Percentiles rank a stretch among this genome's conserved stretches.
phyloP scores from a whole-genome alignment of 1,140 invertebrate genomes.

The Cataglyphis hispanica region DNA sequence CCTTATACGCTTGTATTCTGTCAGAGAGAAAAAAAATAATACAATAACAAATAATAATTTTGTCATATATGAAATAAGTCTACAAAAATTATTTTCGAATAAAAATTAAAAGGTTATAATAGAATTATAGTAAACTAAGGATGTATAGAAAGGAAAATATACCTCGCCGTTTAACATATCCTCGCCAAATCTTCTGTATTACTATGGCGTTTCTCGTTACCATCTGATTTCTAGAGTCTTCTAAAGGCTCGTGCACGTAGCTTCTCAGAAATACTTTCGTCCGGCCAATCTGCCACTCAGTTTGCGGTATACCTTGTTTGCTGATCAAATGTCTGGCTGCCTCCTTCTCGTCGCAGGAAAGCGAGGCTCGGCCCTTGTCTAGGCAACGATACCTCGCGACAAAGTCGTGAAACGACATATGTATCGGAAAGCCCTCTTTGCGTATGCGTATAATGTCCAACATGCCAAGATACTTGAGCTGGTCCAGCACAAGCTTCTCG shows the following conservation, averaged over 20 bases:
- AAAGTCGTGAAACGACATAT: slow-evolving; percentile 93
- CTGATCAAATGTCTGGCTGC: slow-evolving; percentile 88
- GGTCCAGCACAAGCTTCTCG: slow-evolving; percentile 94
- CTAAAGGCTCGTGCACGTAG: slow-evolving; percentile 94
- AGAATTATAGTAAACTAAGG: not conserved
- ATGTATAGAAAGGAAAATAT: slow-evolving; percentile 35
- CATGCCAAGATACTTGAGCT: slow-evolving; percentile 97
- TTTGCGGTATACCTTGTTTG: slow-evolving; percentile 88
- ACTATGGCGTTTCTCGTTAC: slow-evolving; percentile 91
- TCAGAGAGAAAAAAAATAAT: slow-evolving; percentile 32
- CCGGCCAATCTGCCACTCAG: slow-evolving; percentile 97
- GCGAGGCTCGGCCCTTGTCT: slow-evolving; percentile 80
- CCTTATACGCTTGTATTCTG: slow-evolving; percentile 90
- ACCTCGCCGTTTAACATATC: slow-evolving; percentile 89
- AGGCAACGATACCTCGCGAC: slow-evolving; percentile 93
- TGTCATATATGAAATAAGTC: no score
- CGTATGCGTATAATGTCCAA: slow-evolving; percentile 97
- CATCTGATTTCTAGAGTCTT: slow-evolving; percentile 91
- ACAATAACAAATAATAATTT: not conserved
- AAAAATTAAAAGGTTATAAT: not conserved
- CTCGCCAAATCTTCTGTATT: slow-evolving; percentile 93
- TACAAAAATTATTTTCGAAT: not conserved
- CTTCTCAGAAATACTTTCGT: slow-evolving; percentile 96
- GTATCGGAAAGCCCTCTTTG: slow-evolving; percentile 97
- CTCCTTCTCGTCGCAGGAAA: slow-evolving; percentile 85